These are phyloP conservation scores for Stenodera caucasica DNA, from an alignment of 2,888 invertebrate species.

Conservation along the genomic window DNA sequence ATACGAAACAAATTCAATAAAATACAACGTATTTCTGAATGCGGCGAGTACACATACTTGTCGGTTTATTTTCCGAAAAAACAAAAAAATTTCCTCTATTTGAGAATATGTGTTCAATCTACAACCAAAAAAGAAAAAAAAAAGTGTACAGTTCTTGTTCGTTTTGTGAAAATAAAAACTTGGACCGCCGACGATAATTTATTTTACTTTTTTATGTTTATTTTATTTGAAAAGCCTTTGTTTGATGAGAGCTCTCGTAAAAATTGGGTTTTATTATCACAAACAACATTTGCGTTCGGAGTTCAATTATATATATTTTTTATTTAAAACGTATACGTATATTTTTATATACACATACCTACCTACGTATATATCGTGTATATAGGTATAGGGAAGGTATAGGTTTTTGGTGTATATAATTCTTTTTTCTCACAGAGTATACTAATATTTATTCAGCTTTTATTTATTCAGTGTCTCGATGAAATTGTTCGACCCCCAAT, in stretches of 20 bases:
- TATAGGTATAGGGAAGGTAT: background rate
- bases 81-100: no score
- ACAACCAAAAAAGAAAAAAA: conserved; percentile 29
- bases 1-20: conserved; percentile 44
- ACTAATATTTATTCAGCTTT: conserved; percentile 51
- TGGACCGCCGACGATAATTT: conserved; percentile 48
- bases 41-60: conserved; percentile 29
- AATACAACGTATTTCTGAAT: conserved; percentile 44
- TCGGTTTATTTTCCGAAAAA: conserved; percentile 38
- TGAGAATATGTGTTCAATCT: conserved; percentile 37
- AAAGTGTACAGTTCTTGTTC: conserved; percentile 45
- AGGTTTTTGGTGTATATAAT: background rate
- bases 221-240: conserved; percentile 50
- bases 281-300: conserved; percentile 55
- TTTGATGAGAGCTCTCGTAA: conserved; percentile 54
- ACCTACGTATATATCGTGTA: background rate
- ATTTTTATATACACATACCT: background rate
- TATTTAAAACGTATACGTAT: conserved; percentile 48
- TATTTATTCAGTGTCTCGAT: conserved; percentile 48
- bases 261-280: conserved; percentile 57
- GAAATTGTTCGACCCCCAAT: conserved; percentile 27
- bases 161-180: conserved; percentile 50
- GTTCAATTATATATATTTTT: conserved; percentile 55
- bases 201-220: conserved; percentile 52
- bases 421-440: conserved; percentile 45